These are phyloP conservation scores for Ichneumoninae sp. DNA, from an alignment of 2,888 invertebrate genomes.

Conservation along the genomic window DNA sequence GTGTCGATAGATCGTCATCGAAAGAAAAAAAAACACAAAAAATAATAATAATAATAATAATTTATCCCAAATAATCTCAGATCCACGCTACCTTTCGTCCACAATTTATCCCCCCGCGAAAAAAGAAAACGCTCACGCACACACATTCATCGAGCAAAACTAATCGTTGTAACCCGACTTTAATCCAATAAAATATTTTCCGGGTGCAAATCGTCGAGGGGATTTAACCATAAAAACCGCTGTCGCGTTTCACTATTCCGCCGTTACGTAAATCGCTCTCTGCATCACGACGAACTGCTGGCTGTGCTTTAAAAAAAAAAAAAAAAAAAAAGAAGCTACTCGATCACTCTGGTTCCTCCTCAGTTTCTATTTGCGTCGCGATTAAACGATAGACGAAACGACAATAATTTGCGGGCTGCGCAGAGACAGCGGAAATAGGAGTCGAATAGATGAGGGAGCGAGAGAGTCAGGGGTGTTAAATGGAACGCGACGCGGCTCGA, in stretches of 20 bases:
- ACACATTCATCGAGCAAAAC: conserved; percentile 11
- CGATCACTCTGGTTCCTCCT: conserved; percentile 51
- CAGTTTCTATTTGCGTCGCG: conserved; percentile 49
- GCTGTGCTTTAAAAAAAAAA: conserved; percentile 50
- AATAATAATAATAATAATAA: not conserved
- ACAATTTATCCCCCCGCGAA: conserved; percentile 49
- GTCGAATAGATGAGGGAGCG: conserved; percentile 18
- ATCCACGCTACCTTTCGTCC: conserved; percentile 70
- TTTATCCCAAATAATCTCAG: conserved; percentile 40
- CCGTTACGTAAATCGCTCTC: conserved; percentile 13
- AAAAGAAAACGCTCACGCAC: not conserved
- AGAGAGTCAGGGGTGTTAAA: not conserved
- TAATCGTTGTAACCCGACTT: conserved; percentile 33
- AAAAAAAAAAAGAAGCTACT: conserved; percentile 34
- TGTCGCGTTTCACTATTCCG: conserved; percentile 38
- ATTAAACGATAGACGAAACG: conserved; percentile 55
- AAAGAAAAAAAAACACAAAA: conserved; percentile 28
- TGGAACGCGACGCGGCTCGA: conserved; percentile 43
- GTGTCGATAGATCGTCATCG: conserved; percentile 25
- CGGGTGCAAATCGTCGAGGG: conserved; percentile 35
- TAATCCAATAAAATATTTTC: conserved; percentile 41
- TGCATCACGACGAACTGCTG: conserved; percentile 26
- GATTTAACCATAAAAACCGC: conserved; percentile 29
- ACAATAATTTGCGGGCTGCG: conserved; percentile 65
- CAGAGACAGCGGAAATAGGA: conserved; percentile 41